Base-by-base conservation (phyloP, 2,113 vertebrate species). In the Hipposideros armiger region DNA sequence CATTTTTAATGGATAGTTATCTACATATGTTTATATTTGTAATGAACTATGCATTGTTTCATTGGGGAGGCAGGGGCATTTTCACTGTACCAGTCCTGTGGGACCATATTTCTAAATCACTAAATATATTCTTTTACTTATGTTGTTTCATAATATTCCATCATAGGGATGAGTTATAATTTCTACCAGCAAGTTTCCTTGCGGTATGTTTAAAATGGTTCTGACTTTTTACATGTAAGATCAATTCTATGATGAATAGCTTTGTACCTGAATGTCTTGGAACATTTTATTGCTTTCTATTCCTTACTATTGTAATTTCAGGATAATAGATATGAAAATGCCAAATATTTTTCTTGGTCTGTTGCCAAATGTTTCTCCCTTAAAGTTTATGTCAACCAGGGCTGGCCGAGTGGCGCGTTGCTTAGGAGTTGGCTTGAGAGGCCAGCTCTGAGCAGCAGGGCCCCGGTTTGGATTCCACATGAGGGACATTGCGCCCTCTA, bases 81-180 rank as follows among this genome's bases (percentile, higher is more conserved):
- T 94, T 95, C 22, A 67, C 8, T 67, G 20, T 87, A 66, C 83
- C 8, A 42, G 2, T 92, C 90, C n/a, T 64, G 32, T 56, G 58
- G 28, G 36, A 78, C 20, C 24, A 62, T 62, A 66, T 85, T 77
- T 96, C 9, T 83, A 90, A 90, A 62, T 91, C 15, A 78, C 73
- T 89, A 67, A 52, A 40, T 93, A 88, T 81, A 80, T 26, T 91
- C 30, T 40, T 89, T 28, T 36, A 56, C 58, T 95, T 97, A 24
- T 85, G 5, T 77, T 80, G 10, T 78, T 76, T 64, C 2, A 20
- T 83, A 87, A 78, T 81, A 77, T 64, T 70, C 11, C 7, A 73
- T 88, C 47, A 74, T 0, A 20, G 10, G 50, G 11, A 62, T 85
- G 32, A 77, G 22, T 13, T 85, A 40, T 67, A 67, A 90, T 96